These are phyloP conservation scores for Pogoniulus pusillus DNA, from an alignment of 2,797 vertebrate species.

Conservation along the genomic window DNA sequence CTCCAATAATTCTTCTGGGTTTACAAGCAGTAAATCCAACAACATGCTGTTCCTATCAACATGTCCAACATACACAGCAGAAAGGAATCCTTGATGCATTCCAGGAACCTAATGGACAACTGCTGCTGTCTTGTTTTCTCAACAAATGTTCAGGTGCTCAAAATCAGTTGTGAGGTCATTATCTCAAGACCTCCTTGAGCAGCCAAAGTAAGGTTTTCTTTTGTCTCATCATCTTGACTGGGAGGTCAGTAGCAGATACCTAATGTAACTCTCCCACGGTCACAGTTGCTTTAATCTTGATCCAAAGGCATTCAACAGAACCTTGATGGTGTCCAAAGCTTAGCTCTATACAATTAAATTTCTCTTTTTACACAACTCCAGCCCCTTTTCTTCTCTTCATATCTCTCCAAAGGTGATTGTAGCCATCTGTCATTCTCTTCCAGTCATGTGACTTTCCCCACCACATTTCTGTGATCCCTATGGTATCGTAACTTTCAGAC, in stretches of 20 bases:
- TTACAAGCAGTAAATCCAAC: background rate
- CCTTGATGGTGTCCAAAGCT: background rate
- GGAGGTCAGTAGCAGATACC: background rate
- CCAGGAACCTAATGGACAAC: background rate
- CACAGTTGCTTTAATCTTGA: fast-evolving
- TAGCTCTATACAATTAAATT: background rate
- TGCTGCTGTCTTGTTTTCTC: background rate
- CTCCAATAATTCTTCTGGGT: background rate
- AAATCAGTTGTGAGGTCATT: background rate
- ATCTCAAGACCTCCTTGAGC: background rate
- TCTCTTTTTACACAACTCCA: background rate
- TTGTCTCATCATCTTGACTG: background rate
- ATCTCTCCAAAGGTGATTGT: background rate
- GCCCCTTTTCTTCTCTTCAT: background rate
- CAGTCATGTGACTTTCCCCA: background rate
- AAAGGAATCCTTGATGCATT: fast-evolving
- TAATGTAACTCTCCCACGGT: background rate
- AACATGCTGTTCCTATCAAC: background rate
- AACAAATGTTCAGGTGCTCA: background rate
- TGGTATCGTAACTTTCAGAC: background rate
- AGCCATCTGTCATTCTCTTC: background rate
- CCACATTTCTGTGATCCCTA: background rate
- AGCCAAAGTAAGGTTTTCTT: background rate
- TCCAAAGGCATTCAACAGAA: background rate
- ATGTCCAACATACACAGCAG: background rate